phyloP scores from a whole-genome alignment of 1,140 invertebrate species.

The Lutraria rhynchaena region DNA sequence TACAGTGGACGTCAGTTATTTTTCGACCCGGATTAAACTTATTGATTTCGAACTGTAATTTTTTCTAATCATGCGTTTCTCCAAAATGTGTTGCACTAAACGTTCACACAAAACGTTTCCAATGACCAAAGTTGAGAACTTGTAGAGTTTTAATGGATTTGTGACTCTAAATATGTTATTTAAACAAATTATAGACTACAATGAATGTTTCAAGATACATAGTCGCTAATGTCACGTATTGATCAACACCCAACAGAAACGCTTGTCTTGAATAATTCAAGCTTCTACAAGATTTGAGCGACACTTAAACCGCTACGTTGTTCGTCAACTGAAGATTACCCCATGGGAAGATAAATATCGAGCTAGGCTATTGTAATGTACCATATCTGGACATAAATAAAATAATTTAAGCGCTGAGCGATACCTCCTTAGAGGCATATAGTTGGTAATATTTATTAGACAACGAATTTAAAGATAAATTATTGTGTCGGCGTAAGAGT shows the following conservation, averaged over 20 bases:
- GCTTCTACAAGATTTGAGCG: constrained; percentile 23
- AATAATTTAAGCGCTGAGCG: constrained; percentile 28
- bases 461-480: constrained; percentile 30
- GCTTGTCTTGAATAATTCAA: constrained; percentile 18
- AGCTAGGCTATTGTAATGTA: constrained; percentile 48
- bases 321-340: constrained; percentile 47
- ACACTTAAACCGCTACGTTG: constrained; percentile 24
- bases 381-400: constrained; percentile 47
- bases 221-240: not conserved
- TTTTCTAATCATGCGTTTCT: too few relatives aligned
- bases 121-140: too few relatives aligned
- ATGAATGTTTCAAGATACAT: too few relatives aligned
- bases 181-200: too few relatives aligned
- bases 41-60: too few relatives aligned
- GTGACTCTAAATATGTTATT: too few relatives aligned
- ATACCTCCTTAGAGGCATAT: constrained; percentile 35
- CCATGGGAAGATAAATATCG: constrained; percentile 46
- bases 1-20: too few relatives aligned
- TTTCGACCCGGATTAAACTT: too few relatives aligned
- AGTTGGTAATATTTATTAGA: constrained; percentile 31
- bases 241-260: not conserved
- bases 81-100: too few relatives aligned
- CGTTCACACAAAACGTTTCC: too few relatives aligned
- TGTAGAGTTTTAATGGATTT: too few relatives aligned
- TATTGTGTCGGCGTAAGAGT: not conserved